These are phyloP conservation scores for Loris lydekkerianus DNA, from an alignment of 2,797 vertebrate species.

Conservation along the genomic window DNA sequence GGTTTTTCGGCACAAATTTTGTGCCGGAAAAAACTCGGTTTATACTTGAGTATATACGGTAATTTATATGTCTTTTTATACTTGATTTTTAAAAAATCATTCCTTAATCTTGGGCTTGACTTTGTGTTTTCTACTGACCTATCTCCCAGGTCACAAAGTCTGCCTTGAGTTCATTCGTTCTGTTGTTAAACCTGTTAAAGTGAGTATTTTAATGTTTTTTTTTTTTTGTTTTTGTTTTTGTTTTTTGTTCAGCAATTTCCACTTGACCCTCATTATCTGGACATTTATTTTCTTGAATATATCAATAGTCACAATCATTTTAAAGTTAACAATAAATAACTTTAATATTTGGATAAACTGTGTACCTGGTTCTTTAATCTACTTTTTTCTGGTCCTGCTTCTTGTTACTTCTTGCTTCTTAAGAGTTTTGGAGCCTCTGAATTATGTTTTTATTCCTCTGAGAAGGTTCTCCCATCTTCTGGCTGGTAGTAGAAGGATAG, in stretches of 20 bases:
- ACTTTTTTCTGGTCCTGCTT: not conserved
- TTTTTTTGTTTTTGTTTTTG: not conserved
- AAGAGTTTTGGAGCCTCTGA: not conserved
- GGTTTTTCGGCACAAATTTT: too few relatives aligned
- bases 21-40: too few relatives aligned
- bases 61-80: not conserved
- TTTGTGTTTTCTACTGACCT: constrained; percentile 23
- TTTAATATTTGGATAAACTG: not conserved
- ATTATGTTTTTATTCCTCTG: not conserved
- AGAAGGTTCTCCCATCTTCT: not conserved
- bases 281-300: constrained; percentile 33
- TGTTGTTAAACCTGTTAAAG: not conserved
- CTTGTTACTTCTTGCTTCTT: not conserved
- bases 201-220: constrained; percentile 52
- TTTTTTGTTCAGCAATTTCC: not conserved
- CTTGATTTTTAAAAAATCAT: not conserved
- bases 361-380: not conserved
- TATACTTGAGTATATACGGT: too few relatives aligned
- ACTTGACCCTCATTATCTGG: constrained; percentile 29
- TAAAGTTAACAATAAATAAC: not conserved
- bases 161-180: constrained; percentile 4
- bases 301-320: constrained; percentile 53
- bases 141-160: not conserved
- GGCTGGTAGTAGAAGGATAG: not conserved
- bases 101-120: not conserved